Evolutionary conservation across 2,797 vertebrate genomes (phyloP), one percentile per base, ranked within the genome.

Genomic region (Sebastes steindachneri): DNA sequence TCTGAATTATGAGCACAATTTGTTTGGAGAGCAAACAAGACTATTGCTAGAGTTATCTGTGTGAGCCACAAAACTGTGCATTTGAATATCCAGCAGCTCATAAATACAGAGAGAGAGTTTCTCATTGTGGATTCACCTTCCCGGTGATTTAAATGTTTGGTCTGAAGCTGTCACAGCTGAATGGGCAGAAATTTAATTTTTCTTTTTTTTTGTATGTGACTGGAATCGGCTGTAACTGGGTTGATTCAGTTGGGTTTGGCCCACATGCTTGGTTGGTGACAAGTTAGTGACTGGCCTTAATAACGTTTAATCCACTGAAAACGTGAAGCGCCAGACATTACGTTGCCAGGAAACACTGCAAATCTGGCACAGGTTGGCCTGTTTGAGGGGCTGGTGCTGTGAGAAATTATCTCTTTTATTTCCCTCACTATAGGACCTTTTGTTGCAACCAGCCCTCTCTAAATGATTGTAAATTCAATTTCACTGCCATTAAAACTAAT

Each of bases 111-210:
- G 14, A 76, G 14, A 23, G 25, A 33, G 12, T n/a, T 41, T 28
- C 59, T 69, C 58, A 64, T 1, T 7, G 19, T 65, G 9, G 11
- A 25, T 17, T 60, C 5, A 26, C 17, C 19, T 17, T 58, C 11
- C 11, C 15, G 7, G 26, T 63, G 3, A 55, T 68, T 63, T 15
- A 9, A 45, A n/a, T 57, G 26, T 26, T 57, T 15, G 7, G 25
- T 62, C 21, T 74, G 71, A 69, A 33, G 33, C 19, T 37, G 37
- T 37, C 66, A 69, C 65, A 28, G 59, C 59, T 75, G 58, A 58
- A 15, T 17, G 19, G 28, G 35, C 21, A 33, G 10, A 17, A 64
- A 48, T 10, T n/a, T 0, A 23, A 35, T 35, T 1, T 41, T 59
- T 29, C 14, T 35, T n/a, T 58, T 51, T 58, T 37, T 64, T 21